Conservation (phyloP, 1,140 invertebrate genomes). For the Nebria ingens region DNA sequence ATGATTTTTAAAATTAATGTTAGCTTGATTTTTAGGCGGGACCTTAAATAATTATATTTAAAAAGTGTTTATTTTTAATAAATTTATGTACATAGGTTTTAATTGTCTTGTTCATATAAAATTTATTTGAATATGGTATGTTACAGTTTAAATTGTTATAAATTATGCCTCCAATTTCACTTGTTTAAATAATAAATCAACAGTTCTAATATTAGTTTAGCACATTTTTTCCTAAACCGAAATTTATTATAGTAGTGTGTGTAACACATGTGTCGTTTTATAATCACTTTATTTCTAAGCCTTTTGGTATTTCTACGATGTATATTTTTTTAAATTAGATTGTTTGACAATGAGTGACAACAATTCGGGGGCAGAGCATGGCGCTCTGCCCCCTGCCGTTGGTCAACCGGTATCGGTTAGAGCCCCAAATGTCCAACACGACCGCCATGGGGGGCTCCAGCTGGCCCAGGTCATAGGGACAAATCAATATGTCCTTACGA, state of each 20-base stretch:
- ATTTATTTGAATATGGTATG: neutral
- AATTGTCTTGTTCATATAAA: neutral
- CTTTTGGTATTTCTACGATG: too few relatives aligned
- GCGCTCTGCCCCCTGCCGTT: constrained; percentile 33
- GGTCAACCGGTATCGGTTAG: constrained; percentile 22
- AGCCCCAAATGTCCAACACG: constrained; percentile 20
- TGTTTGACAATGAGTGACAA: constrained; percentile 33
- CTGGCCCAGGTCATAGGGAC: constrained; percentile 27
- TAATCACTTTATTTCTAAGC: too few relatives aligned
- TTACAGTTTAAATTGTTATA: too few relatives aligned
- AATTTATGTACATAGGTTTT: neutral
- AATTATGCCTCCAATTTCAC: too few relatives aligned
- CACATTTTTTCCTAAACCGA: too few relatives aligned
- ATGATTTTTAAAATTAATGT: too few relatives aligned
- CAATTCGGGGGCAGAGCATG: constrained; percentile 32
- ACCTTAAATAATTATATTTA: too few relatives aligned
- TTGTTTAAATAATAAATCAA: too few relatives aligned
- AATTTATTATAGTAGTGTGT: too few relatives aligned
- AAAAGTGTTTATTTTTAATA: neutral
- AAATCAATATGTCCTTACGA: constrained; percentile 29
- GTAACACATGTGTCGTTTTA: too few relatives aligned
- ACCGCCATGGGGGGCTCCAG: constrained; percentile 28
- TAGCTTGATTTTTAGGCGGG: too few relatives aligned
- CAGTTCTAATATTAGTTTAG: too few relatives aligned
- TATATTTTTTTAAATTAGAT: constrained; percentile 20